phyloP scores from a whole-genome alignment of 2,888 invertebrate species.

The Netelia virgata region DNA sequence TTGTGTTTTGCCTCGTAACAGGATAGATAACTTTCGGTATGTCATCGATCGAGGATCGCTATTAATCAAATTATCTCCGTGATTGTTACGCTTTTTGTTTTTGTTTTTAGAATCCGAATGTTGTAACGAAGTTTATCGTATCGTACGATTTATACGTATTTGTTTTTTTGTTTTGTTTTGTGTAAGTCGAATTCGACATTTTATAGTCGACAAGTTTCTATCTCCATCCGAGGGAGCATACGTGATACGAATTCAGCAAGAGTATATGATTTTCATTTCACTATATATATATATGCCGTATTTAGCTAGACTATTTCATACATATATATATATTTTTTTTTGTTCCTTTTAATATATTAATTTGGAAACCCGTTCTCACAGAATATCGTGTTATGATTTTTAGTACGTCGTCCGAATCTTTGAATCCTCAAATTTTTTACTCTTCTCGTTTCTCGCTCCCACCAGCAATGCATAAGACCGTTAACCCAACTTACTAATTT shows the following conservation, averaged over 20 bases:
- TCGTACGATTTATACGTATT: neutral
- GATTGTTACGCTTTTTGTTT: constrained; percentile 14
- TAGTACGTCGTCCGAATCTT: constrained; percentile 81
- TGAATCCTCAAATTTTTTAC: constrained; percentile 12
- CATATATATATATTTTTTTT: constrained; percentile 72
- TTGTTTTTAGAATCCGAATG: neutral
- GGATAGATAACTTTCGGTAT: constrained; percentile 48
- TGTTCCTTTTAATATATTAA: constrained; percentile 82
- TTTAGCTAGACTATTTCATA: constrained; percentile 43
- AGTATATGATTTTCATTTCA: constrained; percentile 77
- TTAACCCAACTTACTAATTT: constrained; percentile 77
- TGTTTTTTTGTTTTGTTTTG: constrained; percentile 4
- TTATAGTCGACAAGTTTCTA: constrained; percentile 4
- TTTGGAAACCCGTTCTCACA: constrained; percentile 82
- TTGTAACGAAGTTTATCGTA: neutral
- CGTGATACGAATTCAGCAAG: constrained; percentile 70
- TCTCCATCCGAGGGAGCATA: constrained; percentile 42
- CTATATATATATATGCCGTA: constrained; percentile 76
- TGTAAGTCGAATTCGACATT: constrained; percentile 14
- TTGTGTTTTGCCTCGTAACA: constrained; percentile 57
- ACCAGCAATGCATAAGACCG: constrained; percentile 81
- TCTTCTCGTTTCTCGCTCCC: constrained; percentile 64
- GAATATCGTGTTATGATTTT: constrained; percentile 80
- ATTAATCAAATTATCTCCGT: constrained; percentile 18
- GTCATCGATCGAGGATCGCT: constrained; percentile 51